These are phyloP conservation scores for Sterrhoptilus dennistouni DNA, from an alignment of 2,113 vertebrate species.

Conservation along the genomic window DNA sequence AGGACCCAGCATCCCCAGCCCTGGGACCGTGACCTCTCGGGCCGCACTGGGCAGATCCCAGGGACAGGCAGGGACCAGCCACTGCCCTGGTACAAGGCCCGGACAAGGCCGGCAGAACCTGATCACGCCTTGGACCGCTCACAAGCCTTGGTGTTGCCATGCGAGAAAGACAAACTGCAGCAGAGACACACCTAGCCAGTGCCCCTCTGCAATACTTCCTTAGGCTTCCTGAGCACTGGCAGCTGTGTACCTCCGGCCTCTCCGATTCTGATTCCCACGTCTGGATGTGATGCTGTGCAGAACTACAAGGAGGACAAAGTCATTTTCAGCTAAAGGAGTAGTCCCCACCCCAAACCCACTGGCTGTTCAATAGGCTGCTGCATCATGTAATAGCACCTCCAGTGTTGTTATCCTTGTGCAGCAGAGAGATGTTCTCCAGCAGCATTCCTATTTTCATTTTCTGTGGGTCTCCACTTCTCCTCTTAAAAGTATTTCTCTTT, in stretches of 20 bases:
- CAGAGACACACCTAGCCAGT: background rate
- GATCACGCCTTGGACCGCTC: background rate
- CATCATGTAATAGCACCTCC: background rate
- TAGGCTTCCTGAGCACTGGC: background rate
- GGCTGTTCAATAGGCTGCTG: background rate
- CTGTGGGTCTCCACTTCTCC: background rate
- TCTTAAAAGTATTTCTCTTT: background rate
- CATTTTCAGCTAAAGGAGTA: background rate
- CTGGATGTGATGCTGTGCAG: background rate
- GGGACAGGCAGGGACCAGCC: background rate
- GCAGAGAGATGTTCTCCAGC: background rate
- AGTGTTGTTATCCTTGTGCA: background rate
- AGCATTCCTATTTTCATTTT: background rate
- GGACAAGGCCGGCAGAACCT: background rate
- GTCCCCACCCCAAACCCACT: background rate
- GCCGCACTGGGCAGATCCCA: fast-evolving
- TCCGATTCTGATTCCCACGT: fast-evolving
- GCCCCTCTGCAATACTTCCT: background rate
- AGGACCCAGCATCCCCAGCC: background rate
- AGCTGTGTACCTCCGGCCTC: background rate
- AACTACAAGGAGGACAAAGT: background rate
- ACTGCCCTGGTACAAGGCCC: background rate
- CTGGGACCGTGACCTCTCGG: background rate
- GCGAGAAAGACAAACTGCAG: background rate
- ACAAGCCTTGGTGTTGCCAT: background rate